phyloP scores from a whole-genome alignment of 2,797 vertebrate genomes.

The Leptoclinus maculatus region DNA sequence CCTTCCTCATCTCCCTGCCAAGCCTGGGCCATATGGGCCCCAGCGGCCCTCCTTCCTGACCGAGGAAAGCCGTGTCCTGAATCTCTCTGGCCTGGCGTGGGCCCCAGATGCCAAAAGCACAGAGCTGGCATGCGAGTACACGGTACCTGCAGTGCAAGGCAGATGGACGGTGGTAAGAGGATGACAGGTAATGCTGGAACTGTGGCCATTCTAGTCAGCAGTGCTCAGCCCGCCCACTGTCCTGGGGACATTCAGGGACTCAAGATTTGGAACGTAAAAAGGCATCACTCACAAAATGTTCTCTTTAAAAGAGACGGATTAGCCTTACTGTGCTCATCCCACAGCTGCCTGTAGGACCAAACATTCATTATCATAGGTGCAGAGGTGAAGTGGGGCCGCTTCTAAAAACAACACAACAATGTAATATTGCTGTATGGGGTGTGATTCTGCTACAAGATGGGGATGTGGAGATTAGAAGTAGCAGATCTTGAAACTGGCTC shows the following conservation, averaged over 20 bases:
- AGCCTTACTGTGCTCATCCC: conserved; percentile 25
- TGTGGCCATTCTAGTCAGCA: conserved; percentile 40
- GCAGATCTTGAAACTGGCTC: conserved; percentile 38
- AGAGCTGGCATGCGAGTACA: conserved; percentile 69
- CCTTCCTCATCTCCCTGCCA: conserved; percentile 51
- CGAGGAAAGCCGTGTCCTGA: conserved; percentile 78
- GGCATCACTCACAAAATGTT: conserved; percentile 34
- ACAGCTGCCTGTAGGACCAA: conserved; percentile 26
- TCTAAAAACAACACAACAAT: conserved; percentile 36
- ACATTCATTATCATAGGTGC: conserved; percentile 20
- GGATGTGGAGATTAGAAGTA: conserved; percentile 52
- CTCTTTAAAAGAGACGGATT: conserved; percentile 41
- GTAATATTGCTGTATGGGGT: conserved; percentile 7
- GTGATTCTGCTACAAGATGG: conserved; percentile 35
- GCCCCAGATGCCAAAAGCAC: conserved; percentile 49
- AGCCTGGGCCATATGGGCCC: conserved; percentile 81
- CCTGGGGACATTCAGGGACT: conserved; percentile 40
- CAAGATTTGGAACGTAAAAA: conserved; percentile 34
- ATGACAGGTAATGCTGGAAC: conserved; percentile 68
- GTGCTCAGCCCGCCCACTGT: conserved; percentile 33
- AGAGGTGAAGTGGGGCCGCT: background rate
- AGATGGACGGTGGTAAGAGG: conserved; percentile 74
- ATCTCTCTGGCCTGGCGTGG: conserved; percentile 67
- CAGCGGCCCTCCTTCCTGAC: conserved; percentile 83
- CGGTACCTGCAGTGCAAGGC: conserved; percentile 68